Evolutionary conservation across 2,888 invertebrate species (phyloP).

Genomic region (Acronicta psi): DNA sequence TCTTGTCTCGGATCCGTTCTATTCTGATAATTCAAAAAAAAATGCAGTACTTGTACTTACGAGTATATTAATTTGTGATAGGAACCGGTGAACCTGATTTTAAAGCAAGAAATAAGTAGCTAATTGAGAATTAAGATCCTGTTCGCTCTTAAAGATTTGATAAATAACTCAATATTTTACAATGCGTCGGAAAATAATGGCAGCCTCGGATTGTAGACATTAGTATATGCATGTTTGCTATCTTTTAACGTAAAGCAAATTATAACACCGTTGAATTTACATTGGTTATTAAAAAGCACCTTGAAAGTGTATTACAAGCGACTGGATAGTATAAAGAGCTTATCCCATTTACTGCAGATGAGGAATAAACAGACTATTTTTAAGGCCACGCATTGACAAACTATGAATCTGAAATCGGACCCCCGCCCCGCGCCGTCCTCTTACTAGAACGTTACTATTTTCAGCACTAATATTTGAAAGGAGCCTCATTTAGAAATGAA

Average conservation of each 20-base stretch:
- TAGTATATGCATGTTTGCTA: conserved; percentile 13
- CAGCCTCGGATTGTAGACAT: not conserved
- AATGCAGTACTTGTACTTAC: too few relatives aligned
- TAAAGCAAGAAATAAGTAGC: too few relatives aligned
- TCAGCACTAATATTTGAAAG: not conserved
- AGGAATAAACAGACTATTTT: conserved; percentile 1
- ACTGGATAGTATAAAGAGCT: too few relatives aligned
- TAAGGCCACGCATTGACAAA: too few relatives aligned
- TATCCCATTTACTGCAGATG: conserved; percentile 1
- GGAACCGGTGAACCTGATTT: too few relatives aligned
- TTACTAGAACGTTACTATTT: not conserved
- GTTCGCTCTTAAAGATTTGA: too few relatives aligned
- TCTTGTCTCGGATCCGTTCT: too few relatives aligned
- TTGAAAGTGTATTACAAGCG: conserved; percentile 29
- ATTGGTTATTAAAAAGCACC: conserved; percentile 26
- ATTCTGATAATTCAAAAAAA: too few relatives aligned
- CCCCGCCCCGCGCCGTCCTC: too few relatives aligned
- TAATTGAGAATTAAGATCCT: too few relatives aligned
- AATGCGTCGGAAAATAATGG: conserved; percentile 6
- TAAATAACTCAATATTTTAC: not conserved
- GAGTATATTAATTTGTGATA: too few relatives aligned
- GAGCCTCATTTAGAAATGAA: not conserved
- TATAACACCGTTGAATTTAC: conserved; percentile 18
- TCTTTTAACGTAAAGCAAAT: conserved; percentile 28
- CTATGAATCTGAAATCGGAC: too few relatives aligned